Percentiles rank a stretch among this genome's conserved stretches.
phyloP scores from a whole-genome alignment of 2,113 vertebrate species.

The Mola mola region DNA sequence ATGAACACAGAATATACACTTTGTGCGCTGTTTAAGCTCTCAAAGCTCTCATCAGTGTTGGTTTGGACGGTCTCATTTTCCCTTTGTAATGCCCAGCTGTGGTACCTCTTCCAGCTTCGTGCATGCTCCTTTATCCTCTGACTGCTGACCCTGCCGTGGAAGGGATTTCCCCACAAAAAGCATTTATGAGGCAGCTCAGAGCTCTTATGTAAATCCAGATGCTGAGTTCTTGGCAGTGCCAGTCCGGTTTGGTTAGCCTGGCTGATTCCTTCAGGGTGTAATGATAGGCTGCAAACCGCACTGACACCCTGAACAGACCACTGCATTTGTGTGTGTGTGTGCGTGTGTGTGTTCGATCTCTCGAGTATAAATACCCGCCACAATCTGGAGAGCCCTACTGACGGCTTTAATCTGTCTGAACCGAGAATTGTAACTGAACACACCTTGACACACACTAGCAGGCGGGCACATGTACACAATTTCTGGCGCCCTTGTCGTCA shows the following conservation, averaged over 20 bases:
- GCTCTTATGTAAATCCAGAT: conserved; percentile 57
- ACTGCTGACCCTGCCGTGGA: conserved; percentile 7
- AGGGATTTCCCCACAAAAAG: conserved; percentile 48
- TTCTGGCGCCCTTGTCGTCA: conserved; percentile 70
- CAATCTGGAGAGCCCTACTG: conserved; percentile 46
- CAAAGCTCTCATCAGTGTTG: neutral
- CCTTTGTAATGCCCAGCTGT: neutral
- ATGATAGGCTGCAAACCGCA: conserved; percentile 73
- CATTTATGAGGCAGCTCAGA: conserved; percentile 20
- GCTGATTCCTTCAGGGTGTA: conserved; percentile 60
- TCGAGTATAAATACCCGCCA: conserved; percentile 23
- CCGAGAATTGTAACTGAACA: conserved; percentile 40
- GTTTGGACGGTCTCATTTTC: neutral
- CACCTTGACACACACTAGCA: conserved; percentile 41
- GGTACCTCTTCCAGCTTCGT: conserved; percentile 1
- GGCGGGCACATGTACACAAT: conserved; percentile 3
- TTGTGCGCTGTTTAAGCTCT: too few species aligned
- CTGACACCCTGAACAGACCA: conserved; percentile 66
- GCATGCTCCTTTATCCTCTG: conserved; percentile 10
- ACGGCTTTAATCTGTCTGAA: conserved; percentile 53
- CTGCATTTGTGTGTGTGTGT: conserved; percentile 36
- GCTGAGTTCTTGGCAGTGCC: conserved; percentile 62
- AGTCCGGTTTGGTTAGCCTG: conserved; percentile 57
- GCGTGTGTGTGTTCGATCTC: conserved; percentile 16
- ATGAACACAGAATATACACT: too few species aligned